These are phyloP conservation scores for Amphilophus citrinellus DNA, from an alignment of 2,113 vertebrate species.

Conservation along the genomic window DNA sequence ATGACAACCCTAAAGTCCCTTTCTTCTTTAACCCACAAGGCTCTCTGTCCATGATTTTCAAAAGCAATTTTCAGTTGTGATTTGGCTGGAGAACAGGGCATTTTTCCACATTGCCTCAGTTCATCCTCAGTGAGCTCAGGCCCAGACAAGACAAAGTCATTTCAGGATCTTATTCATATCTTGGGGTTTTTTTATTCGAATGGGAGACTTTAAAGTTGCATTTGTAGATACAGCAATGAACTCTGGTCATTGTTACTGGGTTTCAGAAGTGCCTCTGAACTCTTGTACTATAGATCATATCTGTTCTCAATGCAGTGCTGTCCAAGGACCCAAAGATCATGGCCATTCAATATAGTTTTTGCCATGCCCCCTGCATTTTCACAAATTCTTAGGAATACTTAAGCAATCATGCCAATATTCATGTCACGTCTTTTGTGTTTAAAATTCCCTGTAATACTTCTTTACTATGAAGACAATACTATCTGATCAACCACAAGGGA, in stretches of 20 bases:
- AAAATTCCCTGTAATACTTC: neutral
- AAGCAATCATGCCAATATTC: neutral
- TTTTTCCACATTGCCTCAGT: accelerated
- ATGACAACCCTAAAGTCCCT: no score
- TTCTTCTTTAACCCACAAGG: neutral
- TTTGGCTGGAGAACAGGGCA: neutral
- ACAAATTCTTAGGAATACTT: neutral
- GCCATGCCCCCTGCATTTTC: neutral
- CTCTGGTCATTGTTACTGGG: neutral
- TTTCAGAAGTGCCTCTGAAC: neutral
- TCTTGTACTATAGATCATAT: neutral
- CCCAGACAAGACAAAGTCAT: neutral
- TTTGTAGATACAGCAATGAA: neutral
- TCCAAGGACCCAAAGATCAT: neutral
- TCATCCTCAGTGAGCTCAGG: neutral
- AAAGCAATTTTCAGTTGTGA: neutral
- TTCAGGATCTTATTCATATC: neutral
- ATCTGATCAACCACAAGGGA: neutral
- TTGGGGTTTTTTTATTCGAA: neutral
- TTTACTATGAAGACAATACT: neutral
- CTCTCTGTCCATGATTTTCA: neutral
- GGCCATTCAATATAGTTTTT: neutral
- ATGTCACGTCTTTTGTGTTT: neutral
- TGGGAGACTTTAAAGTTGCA: neutral
- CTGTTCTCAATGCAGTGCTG: neutral